Conservation (phyloP, 2,888 invertebrate species). For the Drosophila bunnanda region DNA sequence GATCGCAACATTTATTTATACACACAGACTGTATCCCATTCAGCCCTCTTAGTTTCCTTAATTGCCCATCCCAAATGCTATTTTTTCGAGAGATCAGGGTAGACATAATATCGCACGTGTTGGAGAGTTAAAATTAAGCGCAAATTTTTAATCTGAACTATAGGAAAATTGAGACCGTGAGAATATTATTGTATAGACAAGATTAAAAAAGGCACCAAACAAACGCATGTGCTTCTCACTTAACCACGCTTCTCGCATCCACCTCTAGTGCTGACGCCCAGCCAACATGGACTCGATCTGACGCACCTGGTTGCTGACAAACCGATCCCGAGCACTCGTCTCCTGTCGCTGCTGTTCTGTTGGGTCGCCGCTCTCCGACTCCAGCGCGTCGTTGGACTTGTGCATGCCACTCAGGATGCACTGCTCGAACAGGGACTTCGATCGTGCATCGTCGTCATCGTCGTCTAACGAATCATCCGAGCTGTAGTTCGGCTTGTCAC, state of each 20-base stretch:
- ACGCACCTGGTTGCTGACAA: conserved; percentile 74
- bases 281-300: conserved; percentile 77
- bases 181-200: conserved; percentile 71
- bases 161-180: conserved; percentile 78
- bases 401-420: conserved; percentile 92
- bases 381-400: conserved; percentile 82
- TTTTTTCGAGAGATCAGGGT: conserved; percentile 37
- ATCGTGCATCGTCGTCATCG: conserved; percentile 85
- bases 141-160: conserved; percentile 73
- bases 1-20: conserved; percentile 52
- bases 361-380: conserved; percentile 54
- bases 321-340: conserved; percentile 54
- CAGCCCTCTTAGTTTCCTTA: conserved; percentile 31
- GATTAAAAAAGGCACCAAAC: conserved; percentile 38
- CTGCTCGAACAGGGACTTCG: conserved; percentile 87
- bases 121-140: conserved; percentile 75
- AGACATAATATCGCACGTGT: conserved; percentile 43
- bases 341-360: conserved; percentile 8
- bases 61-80: conserved; percentile 19
- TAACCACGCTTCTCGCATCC: conserved; percentile 28
- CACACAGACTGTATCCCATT: conserved; percentile 58
- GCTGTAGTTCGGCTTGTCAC: conserved; percentile 71
- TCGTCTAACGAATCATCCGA: conserved; percentile 83
- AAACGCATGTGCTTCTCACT: conserved; percentile 40
- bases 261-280: conserved; percentile 50